Base-by-base conservation (phyloP, 37 sponge, comb jelly and placozoan genomes). In the Tethya wilhelma region DNA sequence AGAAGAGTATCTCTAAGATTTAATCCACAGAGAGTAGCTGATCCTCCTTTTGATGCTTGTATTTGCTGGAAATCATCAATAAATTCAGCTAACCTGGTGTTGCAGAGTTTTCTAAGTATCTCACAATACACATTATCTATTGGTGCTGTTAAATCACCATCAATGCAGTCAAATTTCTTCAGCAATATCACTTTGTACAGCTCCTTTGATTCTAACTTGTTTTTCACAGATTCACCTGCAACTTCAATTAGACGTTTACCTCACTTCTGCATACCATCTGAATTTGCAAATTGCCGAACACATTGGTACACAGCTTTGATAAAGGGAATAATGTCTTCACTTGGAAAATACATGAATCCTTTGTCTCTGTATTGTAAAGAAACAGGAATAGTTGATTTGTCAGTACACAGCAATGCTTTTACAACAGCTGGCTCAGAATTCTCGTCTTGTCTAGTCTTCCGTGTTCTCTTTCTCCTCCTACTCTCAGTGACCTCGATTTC, bases 261-360 rank as follows among this genome's bases (percentile, higher is more conserved):
- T 45, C 44, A 44, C 55, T 72, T 42, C 44, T 44, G 7, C 22
- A 72, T 31, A 42, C 33, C 31, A 14, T 7, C 12, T 29, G 41
- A 49, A 29, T 72, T 72, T 6, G 73, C 73, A 72, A 31, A 45
- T 44, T 42, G n/a, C 57, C 31, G 56, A 7, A 75, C 77, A 30
- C 26, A 25, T 30, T 26, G 14, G 6, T 68, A 69, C n/a, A 79
- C 57, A 46, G 23, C n/a, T 22, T 31, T 39, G 14, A 79, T 12
- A 28, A 79, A 67, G 22, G 80, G 69, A 8, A 79, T 31, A 12
- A 79, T 45, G 2, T 2, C n/a, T 4, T 23, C 39, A 68, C 2
- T 31, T 2, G 80, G 80, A 68, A 67, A 79, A 25, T 60, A 60
- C 63, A 60, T 60, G 28, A 26, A n/a, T 60, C 63, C 63, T 79